Conservation (phyloP, 2,113 vertebrate species). For the Nyctereutes procyonoides region DNA sequence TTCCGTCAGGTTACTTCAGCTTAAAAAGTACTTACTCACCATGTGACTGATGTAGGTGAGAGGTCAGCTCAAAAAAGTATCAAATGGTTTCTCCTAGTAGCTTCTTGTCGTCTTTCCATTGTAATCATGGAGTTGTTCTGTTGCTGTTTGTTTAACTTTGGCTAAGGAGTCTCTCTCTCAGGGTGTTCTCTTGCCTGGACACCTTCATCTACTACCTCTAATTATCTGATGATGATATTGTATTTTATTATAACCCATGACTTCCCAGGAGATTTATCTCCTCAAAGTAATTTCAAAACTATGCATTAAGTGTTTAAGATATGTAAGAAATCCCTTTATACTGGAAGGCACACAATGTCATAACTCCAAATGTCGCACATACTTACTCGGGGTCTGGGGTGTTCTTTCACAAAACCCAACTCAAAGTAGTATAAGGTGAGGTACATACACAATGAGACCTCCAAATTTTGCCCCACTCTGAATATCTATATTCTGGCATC, state of each 20-base stretch:
- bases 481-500: background rate
- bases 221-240: constrained; percentile 31
- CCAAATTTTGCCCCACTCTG: background rate
- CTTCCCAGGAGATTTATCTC: background rate
- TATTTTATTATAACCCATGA: constrained; percentile 15
- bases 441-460: background rate
- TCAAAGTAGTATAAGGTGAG: background rate
- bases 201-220: background rate
- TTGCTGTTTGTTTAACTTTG: constrained; percentile 18
- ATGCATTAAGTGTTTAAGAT: background rate
- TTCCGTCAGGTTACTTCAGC: constrained; percentile 3
- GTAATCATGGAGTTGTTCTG: background rate
- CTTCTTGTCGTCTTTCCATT: background rate
- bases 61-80: background rate
- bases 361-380: background rate
- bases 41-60: background rate
- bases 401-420: constrained; percentile 27
- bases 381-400: background rate
- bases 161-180: background rate
- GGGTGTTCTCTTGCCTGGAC: background rate
- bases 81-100: constrained; percentile 12
- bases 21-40: constrained; percentile 41
- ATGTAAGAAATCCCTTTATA: background rate
- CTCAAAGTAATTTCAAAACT: constrained; percentile 46
- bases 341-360: background rate